Evolutionary conservation across 1,140 invertebrate genomes (phyloP), one percentile per base, ranked within the genome.

Genomic region (Zophobas morio): DNA sequence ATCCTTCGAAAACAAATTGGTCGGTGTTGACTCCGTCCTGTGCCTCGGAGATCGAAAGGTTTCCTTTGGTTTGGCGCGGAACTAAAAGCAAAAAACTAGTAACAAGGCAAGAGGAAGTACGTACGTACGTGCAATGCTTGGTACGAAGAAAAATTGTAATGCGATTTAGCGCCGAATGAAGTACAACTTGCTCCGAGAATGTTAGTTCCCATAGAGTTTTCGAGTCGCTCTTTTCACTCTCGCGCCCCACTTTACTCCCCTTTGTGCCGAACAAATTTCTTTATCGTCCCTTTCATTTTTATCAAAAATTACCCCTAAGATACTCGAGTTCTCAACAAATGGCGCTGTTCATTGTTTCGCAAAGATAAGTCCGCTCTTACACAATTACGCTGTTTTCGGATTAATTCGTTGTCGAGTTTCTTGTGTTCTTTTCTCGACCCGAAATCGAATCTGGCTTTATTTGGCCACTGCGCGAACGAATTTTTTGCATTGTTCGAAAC

Each of bases 311-410:
- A 66, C 39, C 39, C 37, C 8, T 6, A 33, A 66, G 60, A 66
- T 66, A 66, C 36, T 32, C 39, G 60, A 66, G 39, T 66, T 40
- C 36, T 6, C 60, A 66, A 66, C 60, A 36, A 66, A 66, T 32
- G 60, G 60, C 37, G 8, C 33, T 66, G 56, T 60, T 39, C 60
- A 42, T 66, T 66, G 60, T 66, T 66, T 66, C 60, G 37, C 37
- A 47, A 47, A 66, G 60, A 66, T 66, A 66, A 66, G 60, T 40
- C 60, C 20, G 57, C 39, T 66, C 37, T 66, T 66, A 66, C 60
- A 66, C 60, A 66, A 66, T 66, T 66, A 66, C 49, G 33, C 39
- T 66, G 60, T 66, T 66, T 40, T 40, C 60, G n/a, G 60, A 42
- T 66, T 42, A 42, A 66, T 66, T 60, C 56, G 37, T 60, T 60